phyloP scores from a whole-genome alignment of 1,140 invertebrate species.

The Macrosteles quadrilineatus region DNA sequence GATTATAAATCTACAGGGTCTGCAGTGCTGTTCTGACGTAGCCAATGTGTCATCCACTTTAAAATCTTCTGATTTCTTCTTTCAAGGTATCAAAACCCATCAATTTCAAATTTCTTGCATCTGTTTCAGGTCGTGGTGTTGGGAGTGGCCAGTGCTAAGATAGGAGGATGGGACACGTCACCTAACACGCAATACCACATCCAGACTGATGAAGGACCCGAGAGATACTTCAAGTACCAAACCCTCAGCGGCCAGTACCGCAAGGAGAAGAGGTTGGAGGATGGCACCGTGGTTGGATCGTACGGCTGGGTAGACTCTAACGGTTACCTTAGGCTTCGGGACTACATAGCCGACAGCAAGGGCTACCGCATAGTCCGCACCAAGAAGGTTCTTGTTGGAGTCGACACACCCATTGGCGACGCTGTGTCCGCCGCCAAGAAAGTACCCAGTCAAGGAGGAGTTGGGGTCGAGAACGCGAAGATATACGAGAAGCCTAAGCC shows the following conservation, averaged over 20 bases:
- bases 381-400: constrained; percentile 75
- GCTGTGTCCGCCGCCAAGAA: constrained; percentile 68
- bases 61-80: too few relatives aligned
- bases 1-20: too few relatives aligned
- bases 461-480: constrained; percentile 27
- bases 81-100: too few relatives aligned
- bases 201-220: constrained; percentile 87
- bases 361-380: constrained; percentile 76
- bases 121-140: constrained; percentile 42
- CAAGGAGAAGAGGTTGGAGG: constrained; percentile 80
- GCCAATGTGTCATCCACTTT: too few relatives aligned
- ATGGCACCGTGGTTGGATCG: constrained; percentile 65
- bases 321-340: constrained; percentile 75
- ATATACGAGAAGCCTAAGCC: constrained; percentile 13
- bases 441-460: constrained; percentile 32
- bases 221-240: constrained; percentile 82
- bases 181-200: constrained; percentile 79
- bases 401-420: constrained; percentile 64
- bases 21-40: too few relatives aligned
- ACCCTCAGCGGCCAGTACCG: constrained; percentile 85
- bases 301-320: constrained; percentile 83
- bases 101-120: too few relatives aligned
- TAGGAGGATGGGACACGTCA: constrained; percentile 58
- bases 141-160: constrained; percentile 40
- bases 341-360: constrained; percentile 81